Base-by-base conservation (phyloP, 2,888 invertebrate species). In the Itoplectis maculator region DNA sequence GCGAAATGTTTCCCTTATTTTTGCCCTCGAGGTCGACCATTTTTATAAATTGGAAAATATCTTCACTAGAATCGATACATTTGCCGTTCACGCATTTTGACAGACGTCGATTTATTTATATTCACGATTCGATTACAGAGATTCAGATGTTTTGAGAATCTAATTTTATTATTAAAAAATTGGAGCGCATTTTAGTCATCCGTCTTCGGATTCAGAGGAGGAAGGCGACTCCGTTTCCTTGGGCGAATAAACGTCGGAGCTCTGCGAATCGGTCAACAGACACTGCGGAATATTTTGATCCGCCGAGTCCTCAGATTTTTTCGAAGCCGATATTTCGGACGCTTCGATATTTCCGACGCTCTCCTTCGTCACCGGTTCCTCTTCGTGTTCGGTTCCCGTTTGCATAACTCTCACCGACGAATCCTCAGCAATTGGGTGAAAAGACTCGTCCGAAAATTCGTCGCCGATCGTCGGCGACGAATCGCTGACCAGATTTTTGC, bases 21-120 rank as follows among this genome's bases (percentile, higher is more conserved):
- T 75, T 79, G 11, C 69, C 87, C 4, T 54, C 66, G 37, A 86
- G 72, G 54, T 89, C 84, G 11, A 80, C 86, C 89, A 89, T 89
- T 82, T 76, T 83, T 56, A n/a, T 13, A 54, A 13, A 11, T 54
- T 11, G n/a, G n/a, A n/a, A 23, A 54, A 11, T 54, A 2, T 2
- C 54, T 13, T 11, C 23, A 54, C 11, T 0, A 61, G 37, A 40
- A n/a, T 40, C 7, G 15, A 35, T 20, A 69, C 49, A 11, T 9
- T 40, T 78, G 15, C 13, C 23, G 15, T 70, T 49, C 13, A 5
- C 7, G 40, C 1, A 40, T 65, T 47, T 66, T 9, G 47, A 56
- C 23, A 49, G 51, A 56, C 35, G 35, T 76, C 59, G 68, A 37
- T 73, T 61, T 45, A 42, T 72, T 72, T 15, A 56, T 15, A 56